phyloP scores from a whole-genome alignment of 2,888 invertebrate species.

The Mesopsocus fuscifrons region DNA sequence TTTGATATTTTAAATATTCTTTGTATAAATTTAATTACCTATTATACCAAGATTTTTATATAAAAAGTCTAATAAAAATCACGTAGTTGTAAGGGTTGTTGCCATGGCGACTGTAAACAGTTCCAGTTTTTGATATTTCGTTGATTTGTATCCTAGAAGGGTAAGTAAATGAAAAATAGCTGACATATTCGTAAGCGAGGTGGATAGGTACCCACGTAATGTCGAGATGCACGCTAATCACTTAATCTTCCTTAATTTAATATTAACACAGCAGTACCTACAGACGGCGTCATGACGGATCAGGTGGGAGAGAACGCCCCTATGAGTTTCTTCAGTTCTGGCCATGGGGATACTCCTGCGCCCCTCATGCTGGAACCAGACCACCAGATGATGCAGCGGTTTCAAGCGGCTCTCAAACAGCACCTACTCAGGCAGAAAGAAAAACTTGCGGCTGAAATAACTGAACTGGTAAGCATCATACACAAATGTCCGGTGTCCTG shows the following conservation, averaged over 20 bases:
- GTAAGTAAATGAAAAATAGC: too few species aligned
- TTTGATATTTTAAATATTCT: too few species aligned
- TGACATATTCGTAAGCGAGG: too few species aligned
- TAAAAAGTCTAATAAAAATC: too few species aligned
- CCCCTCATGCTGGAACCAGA: constrained; percentile 43
- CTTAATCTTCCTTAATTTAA: too few species aligned
- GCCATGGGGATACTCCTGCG: constrained; percentile 6
- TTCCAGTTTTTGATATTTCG: background rate
- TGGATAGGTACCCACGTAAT: background rate
- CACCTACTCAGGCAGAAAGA: constrained; percentile 45
- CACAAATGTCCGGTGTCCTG: too few species aligned
- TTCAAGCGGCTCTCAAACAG: constrained; percentile 45
- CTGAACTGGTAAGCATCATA: constrained; percentile 37
- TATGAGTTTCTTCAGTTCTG: background rate
- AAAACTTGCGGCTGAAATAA: constrained; percentile 43
- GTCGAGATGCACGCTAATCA: background rate
- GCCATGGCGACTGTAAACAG: too few species aligned
- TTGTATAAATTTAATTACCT: too few species aligned
- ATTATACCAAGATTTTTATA: too few species aligned
- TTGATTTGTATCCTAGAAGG: background rate
- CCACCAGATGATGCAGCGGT: constrained; percentile 52
- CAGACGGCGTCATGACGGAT: background rate
- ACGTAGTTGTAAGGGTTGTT: too few species aligned
- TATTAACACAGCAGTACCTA: too few species aligned
- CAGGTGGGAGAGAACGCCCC: background rate